Evolutionary conservation across 2,888 invertebrate genomes (phyloP).

Genomic region (Tiliacea citrago): DNA sequence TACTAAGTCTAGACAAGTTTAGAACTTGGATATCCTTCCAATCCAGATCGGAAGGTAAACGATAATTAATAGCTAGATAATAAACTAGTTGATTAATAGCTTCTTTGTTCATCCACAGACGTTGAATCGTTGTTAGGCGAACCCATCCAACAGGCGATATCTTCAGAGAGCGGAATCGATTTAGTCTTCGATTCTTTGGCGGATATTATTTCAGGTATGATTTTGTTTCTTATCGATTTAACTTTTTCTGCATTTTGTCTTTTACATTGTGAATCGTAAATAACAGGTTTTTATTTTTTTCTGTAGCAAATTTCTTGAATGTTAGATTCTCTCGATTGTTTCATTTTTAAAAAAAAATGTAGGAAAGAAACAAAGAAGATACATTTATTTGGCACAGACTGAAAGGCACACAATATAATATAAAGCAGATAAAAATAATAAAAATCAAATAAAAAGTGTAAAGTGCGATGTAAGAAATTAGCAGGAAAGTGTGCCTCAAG

Average conservation of each 20-base stretch:
- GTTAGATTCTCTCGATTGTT: too few relatives aligned
- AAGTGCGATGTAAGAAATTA: too few relatives aligned
- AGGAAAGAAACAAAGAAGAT: too few relatives aligned
- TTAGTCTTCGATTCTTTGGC: conserved; percentile 93
- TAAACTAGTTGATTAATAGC: conserved; percentile 29
- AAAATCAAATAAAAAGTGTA: too few relatives aligned
- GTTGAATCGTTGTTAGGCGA: conserved; percentile 94
- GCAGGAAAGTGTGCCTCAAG: too few relatives aligned
- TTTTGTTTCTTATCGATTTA: too few relatives aligned
- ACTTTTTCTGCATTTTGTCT: background rate
- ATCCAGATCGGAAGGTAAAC: background rate
- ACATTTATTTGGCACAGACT: too few relatives aligned
- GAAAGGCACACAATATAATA: too few relatives aligned
- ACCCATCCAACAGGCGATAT: conserved; percentile 94
- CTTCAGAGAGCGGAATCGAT: conserved; percentile 94
- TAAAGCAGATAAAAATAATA: too few relatives aligned
- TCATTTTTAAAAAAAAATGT: too few relatives aligned
- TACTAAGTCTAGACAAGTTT: background rate
- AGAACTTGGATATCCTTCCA: background rate
- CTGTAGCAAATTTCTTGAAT: too few relatives aligned
- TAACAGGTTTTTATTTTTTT: too few relatives aligned
- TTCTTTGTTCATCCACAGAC: conserved; percentile 86
- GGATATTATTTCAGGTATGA: conserved; percentile 93
- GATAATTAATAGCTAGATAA: conserved; percentile 35
- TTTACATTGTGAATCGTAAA: background rate